phyloP scores from a whole-genome alignment of 2,888 invertebrate genomes.

The Chymomyza procnemis region DNA sequence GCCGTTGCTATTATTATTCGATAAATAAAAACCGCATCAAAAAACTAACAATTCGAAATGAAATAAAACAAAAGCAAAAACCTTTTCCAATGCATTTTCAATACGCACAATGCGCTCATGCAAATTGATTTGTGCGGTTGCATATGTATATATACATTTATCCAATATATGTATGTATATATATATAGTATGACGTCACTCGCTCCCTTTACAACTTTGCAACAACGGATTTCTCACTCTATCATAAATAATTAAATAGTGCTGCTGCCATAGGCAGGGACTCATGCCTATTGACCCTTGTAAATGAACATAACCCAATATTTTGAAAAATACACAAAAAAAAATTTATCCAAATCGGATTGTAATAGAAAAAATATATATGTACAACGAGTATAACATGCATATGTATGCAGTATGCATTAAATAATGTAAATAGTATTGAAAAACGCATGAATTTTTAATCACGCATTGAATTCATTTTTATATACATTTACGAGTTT shows the following conservation, averaged over 20 bases:
- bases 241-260: not conserved
- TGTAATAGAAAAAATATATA: not conserved
- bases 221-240: not conserved
- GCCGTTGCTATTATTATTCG: slow-evolving; percentile 29
- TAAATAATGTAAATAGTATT: slow-evolving; percentile 24
- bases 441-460: slow-evolving; percentile 46
- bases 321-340: not conserved
- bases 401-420: not conserved
- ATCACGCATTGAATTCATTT: slow-evolving; percentile 31
- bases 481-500: slow-evolving; percentile 35
- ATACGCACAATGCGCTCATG: slow-evolving; percentile 48
- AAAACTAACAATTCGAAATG: slow-evolving; percentile 44
- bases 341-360: not conserved
- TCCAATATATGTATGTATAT: not conserved
- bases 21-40: slow-evolving; percentile 63
- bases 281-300: not conserved
- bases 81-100: slow-evolving; percentile 43
- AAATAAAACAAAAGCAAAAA: slow-evolving; percentile 26
- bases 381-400: not conserved
- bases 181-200: not conserved
- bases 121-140: slow-evolving; percentile 70
- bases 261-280: not conserved
- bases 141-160: slow-evolving; percentile 15
- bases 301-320: not conserved
- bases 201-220: not conserved